These are phyloP conservation scores for Sorex araneus DNA, from an alignment of 2,113 vertebrate species.

Conservation along the genomic window DNA sequence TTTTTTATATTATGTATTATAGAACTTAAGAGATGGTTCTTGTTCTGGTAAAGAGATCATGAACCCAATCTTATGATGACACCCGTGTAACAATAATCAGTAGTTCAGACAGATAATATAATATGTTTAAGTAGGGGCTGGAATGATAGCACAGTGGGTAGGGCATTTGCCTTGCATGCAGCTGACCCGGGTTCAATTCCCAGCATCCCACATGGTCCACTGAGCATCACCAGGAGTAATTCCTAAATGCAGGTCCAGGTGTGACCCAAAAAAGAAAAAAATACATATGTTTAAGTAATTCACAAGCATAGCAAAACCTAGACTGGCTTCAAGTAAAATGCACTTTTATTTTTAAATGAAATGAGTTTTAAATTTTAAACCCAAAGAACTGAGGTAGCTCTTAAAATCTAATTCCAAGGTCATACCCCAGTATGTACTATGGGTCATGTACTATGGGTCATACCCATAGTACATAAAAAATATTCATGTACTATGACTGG, in stretches of 20 bases:
- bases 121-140: background rate
- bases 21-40: background rate
- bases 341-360: constrained; percentile 1
- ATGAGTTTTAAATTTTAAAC: background rate
- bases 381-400: background rate
- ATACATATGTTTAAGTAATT: background rate
- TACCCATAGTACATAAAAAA: too few relatives aligned
- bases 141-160: too few relatives aligned
- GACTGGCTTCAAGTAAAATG: background rate
- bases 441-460: too few relatives aligned
- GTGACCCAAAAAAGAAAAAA: too few relatives aligned
- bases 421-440: background rate
- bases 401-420: background rate
- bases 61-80: background rate
- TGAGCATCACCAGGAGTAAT: too few relatives aligned
- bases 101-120: background rate
- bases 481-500: background rate
- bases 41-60: background rate
- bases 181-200: too few relatives aligned
- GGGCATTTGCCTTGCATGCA: too few relatives aligned
- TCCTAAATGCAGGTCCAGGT: too few relatives aligned
- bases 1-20: background rate
- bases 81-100: background rate
- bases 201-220: too few relatives aligned
- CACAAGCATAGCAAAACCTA: constrained; percentile 31